Evolutionary conservation across 2,888 invertebrate genomes (phyloP).

Genomic region (Leptopilina myrica): DNA sequence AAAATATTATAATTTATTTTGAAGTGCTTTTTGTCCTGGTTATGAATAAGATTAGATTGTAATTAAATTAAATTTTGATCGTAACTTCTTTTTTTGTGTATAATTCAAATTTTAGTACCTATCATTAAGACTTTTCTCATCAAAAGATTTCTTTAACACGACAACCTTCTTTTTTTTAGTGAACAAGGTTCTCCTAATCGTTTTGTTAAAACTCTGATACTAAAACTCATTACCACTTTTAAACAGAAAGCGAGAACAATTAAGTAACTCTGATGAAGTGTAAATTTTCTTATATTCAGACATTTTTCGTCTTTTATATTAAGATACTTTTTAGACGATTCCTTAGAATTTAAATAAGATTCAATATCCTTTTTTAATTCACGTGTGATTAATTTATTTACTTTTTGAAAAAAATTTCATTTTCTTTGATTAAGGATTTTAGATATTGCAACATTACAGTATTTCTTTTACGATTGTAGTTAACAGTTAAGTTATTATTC

Average conservation of each 20-base stretch:
- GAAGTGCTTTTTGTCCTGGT: too few relatives aligned
- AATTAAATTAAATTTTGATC: background rate
- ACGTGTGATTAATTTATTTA: too few relatives aligned
- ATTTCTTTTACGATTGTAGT: too few relatives aligned
- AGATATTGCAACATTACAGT: too few relatives aligned
- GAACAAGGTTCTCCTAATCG: conserved; percentile 32
- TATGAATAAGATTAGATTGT: background rate
- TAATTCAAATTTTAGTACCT: background rate
- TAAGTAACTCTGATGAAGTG: conserved; percentile 35
- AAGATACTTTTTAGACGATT: background rate
- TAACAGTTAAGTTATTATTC: too few relatives aligned
- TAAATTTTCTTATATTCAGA: conserved; percentile 20
- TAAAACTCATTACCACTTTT: conserved; percentile 37
- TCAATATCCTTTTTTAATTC: background rate
- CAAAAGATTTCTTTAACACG: conserved; percentile 34
- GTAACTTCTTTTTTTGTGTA: background rate
- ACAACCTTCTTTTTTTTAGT: conserved; percentile 15
- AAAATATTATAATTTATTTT: too few relatives aligned
- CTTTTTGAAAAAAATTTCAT: too few relatives aligned
- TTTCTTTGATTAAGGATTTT: too few relatives aligned
- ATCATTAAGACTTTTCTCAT: conserved; percentile 39
- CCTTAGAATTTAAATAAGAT: background rate
- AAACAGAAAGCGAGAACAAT: conserved; percentile 29
- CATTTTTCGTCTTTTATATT: conserved; percentile 17
- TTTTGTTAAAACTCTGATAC: conserved; percentile 28